A percentile compares a stretch with the other conserved stretches of the same genome.
phyloP scores from a whole-genome alignment of 1,140 invertebrate genomes.

The Drosophila bifasciata region DNA sequence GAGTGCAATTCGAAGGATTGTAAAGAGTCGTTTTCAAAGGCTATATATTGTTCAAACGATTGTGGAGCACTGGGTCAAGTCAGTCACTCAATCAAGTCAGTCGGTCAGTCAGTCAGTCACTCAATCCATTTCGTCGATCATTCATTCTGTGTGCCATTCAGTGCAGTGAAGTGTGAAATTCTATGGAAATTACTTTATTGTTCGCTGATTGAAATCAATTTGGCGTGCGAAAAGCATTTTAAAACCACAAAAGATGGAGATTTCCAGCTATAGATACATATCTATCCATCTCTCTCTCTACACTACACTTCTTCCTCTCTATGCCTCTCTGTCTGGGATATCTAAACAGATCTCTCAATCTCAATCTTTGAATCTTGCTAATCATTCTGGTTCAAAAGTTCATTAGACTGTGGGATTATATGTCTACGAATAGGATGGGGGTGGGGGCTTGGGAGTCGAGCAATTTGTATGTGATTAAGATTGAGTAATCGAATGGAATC shows the following conservation, averaged over 20 bases:
- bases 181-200: conserved; percentile 74
- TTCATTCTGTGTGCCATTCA: conserved; percentile 14
- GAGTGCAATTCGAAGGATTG: conserved; percentile 46
- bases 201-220: conserved; percentile 76
- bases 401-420: conserved; percentile 26
- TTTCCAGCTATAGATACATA: background rate
- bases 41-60: conserved; percentile 50
- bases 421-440: conserved; percentile 3
- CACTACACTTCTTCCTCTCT: too few relatives aligned
- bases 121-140: conserved; percentile 14
- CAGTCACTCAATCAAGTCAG: conserved; percentile 20
- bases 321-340: background rate
- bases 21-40: conserved; percentile 36
- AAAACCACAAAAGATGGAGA: conserved; percentile 10
- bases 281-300: too few relatives aligned
- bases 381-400: conserved; percentile 64
- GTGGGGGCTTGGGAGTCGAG: background rate
- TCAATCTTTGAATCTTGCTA: conserved; percentile 12
- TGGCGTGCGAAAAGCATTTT: conserved; percentile 52
- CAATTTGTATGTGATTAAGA: conserved; percentile 43
- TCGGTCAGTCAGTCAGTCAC: conserved; percentile 10
- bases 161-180: conserved; percentile 71
- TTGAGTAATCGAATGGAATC: conserved; percentile 18
- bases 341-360: conserved; percentile 11
- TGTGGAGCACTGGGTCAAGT: conserved; percentile 66